A percentile compares a stretch with the other conserved stretches of the same genome.
phyloP scores from a whole-genome alignment of 2,113 vertebrate genomes.

The Saccopteryx bilineata region DNA sequence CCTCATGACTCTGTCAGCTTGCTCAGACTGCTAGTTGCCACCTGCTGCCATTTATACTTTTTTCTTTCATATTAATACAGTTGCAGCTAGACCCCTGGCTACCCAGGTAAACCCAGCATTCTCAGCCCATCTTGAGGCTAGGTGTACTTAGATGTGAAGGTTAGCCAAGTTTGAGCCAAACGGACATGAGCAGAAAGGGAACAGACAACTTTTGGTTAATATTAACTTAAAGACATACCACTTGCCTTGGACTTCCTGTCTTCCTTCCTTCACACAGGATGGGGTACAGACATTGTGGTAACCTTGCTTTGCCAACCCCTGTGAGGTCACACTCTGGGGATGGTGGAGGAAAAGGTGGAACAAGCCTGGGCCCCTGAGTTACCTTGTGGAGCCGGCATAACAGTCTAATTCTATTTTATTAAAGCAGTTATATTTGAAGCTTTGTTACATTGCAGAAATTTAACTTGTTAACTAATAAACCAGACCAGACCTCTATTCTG shows the following conservation, averaged over 20 bases:
- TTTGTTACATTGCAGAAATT: background rate
- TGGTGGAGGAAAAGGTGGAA: background rate
- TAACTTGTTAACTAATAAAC: background rate
- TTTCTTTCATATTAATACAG: background rate
- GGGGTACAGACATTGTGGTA: background rate
- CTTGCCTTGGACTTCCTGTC: background rate
- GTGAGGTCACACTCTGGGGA: background rate
- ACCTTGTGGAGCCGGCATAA: background rate
- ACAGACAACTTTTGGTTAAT: background rate
- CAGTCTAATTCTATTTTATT: too few relatives aligned
- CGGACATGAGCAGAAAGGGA: background rate
- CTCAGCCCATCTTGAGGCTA: background rate
- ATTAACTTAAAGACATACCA: background rate
- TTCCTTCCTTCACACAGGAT: background rate
- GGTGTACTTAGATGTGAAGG: background rate
- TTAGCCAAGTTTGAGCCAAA: background rate
- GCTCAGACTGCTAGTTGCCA: background rate
- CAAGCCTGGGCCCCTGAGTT: background rate
- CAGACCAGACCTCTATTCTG: background rate
- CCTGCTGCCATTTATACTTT: background rate
- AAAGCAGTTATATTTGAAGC: background rate
- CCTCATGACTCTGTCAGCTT: background rate
- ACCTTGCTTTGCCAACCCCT: background rate
- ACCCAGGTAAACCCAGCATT: background rate
- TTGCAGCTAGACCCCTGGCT: background rate